phyloP scores from a whole-genome alignment of 2,113 vertebrate genomes.

The Atherinomorus stipes region DNA sequence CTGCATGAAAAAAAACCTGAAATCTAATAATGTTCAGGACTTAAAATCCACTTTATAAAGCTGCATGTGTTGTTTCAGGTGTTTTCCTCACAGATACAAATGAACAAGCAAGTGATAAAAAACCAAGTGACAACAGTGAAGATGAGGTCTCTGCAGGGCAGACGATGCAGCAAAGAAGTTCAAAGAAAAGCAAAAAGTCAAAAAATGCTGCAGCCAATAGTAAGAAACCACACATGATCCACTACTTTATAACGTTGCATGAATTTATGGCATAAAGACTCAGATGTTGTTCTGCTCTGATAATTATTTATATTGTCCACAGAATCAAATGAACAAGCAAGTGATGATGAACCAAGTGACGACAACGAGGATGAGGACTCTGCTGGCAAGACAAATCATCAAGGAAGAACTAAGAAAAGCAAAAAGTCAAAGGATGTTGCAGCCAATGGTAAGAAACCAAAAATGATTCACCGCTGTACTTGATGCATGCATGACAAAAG shows the following conservation, averaged over 20 bases:
- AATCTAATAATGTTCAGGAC: background rate
- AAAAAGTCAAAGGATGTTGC: constrained; percentile 3
- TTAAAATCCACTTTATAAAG: background rate
- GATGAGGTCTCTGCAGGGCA: background rate
- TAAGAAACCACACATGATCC: constrained; percentile 7
- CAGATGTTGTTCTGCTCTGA: no score
- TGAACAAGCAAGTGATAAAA: constrained; percentile 20
- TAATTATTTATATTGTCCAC: background rate
- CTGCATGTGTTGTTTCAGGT: background rate
- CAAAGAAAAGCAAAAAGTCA: constrained; percentile 8
- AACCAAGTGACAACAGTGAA: constrained; percentile 15
- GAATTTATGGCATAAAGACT: no score
- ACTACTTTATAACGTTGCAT: background rate
- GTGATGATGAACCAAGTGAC: constrained; percentile 27
- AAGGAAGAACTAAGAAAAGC: background rate
- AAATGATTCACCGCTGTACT: background rate
- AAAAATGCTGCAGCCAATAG: constrained; percentile 17
- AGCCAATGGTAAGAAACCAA: constrained; percentile 30
- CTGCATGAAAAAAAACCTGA: no score
- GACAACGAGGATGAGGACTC: constrained; percentile 10
- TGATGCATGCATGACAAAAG: no score
- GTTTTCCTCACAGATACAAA: constrained; percentile 22
- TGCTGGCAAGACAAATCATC: background rate
- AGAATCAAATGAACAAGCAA: constrained; percentile 27
- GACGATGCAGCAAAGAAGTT: background rate